These are phyloP conservation scores for Drosophila gunungcola DNA, from an alignment of 1,140 invertebrate genomes.

Conservation along the genomic window DNA sequence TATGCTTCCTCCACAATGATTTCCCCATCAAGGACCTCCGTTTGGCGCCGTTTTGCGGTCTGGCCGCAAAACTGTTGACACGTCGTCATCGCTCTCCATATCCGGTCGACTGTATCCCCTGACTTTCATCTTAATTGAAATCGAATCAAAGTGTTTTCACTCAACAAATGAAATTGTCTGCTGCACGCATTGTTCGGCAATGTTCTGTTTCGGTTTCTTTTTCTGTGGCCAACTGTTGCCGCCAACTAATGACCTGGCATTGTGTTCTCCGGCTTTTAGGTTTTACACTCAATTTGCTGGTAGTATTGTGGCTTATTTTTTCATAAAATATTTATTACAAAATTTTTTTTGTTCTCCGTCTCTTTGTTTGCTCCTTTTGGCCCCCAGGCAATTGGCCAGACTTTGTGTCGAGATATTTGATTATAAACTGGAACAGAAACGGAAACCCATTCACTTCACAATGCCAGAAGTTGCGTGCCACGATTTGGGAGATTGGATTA, in stretches of 20 bases:
- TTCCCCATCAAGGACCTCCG: slow-evolving; percentile 35
- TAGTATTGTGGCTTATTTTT: slow-evolving; percentile 65
- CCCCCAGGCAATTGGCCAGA: slow-evolving; percentile 19
- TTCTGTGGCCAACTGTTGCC: slow-evolving; percentile 39
- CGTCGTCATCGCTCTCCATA: slow-evolving; percentile 18
- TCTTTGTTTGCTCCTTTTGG: not conserved
- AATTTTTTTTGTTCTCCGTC: slow-evolving; percentile 53
- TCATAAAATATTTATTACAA: slow-evolving; percentile 72
- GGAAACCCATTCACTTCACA: slow-evolving; percentile 14
- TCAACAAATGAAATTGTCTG: slow-evolving; percentile 74
- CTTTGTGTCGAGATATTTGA: slow-evolving; percentile 24
- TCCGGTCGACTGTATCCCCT: slow-evolving; percentile 16
- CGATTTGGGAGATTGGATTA: slow-evolving; percentile 35
- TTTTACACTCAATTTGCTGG: slow-evolving; percentile 76
- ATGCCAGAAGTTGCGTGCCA: slow-evolving; percentile 20
- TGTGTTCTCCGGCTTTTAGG: slow-evolving; percentile 55
- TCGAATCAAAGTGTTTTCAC: slow-evolving; percentile 82
- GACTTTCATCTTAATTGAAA: slow-evolving; percentile 80
- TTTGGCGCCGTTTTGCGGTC: slow-evolving; percentile 39
- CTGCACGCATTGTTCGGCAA: slow-evolving; percentile 45
- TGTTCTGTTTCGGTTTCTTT: not conserved
- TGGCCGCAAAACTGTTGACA: slow-evolving; percentile 24
- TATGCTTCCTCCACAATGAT: slow-evolving; percentile 19
- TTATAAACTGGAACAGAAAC: slow-evolving; percentile 13
- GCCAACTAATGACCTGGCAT: slow-evolving; percentile 69